Evolutionary conservation across 2,797 vertebrate genomes (phyloP).

Genomic region (Chelon auratus): DNA sequence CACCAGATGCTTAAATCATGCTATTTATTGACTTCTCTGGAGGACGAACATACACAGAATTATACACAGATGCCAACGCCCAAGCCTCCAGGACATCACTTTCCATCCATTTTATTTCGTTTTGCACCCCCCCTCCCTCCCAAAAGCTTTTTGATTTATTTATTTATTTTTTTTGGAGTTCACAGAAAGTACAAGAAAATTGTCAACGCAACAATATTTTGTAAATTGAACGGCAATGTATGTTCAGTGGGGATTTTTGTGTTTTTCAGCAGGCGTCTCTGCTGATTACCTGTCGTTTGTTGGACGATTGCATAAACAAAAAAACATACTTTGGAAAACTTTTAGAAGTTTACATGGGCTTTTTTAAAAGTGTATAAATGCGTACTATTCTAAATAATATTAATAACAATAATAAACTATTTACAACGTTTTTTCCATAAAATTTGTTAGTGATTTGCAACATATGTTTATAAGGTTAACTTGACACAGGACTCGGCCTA

Average conservation of each 20-base stretch:
- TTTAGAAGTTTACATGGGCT: slow-evolving; percentile 42
- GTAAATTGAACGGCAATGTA: slow-evolving; percentile 7
- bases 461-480: not conserved
- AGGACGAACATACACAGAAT: slow-evolving; percentile 10
- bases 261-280: slow-evolving; percentile 18
- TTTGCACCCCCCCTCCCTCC: not conserved
- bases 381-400: slow-evolving; percentile 56
- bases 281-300: slow-evolving; percentile 9
- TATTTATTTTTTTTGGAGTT: not conserved
- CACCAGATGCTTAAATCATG: slow-evolving; percentile 19
- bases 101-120: slow-evolving; percentile 10
- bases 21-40: slow-evolving; percentile 55
- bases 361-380: slow-evolving; percentile 63
- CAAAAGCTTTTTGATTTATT: not conserved
- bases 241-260: slow-evolving; percentile 32
- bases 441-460: slow-evolving; percentile 28
- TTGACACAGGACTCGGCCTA: too few relatives aligned
- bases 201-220: slow-evolving; percentile 3
- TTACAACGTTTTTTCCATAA: slow-evolving; percentile 32
- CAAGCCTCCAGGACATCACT: slow-evolving; percentile 24
- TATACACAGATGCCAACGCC: slow-evolving; percentile 13
- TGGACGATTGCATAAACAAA: slow-evolving; percentile 8
- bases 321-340: slow-evolving; percentile 19
- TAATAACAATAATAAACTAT: slow-evolving; percentile 44
- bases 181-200: slow-evolving; percentile 2